Evolutionary conservation across 2,888 invertebrate species (phyloP).

Genomic region (Eupithecia exiguata): DNA sequence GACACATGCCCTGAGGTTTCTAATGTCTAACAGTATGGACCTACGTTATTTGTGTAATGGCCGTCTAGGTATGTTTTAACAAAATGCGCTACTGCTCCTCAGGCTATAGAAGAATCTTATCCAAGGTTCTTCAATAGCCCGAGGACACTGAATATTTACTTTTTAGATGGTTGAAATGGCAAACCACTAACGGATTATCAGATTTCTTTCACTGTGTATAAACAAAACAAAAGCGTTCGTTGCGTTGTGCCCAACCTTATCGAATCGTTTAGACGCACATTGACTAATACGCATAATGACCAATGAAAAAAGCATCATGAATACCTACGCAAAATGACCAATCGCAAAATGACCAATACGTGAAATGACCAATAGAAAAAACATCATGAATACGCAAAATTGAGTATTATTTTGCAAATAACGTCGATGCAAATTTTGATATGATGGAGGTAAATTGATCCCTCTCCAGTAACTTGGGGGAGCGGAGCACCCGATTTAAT

Average conservation of each 20-base stretch:
- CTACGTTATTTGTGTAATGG: not conserved
- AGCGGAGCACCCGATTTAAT: not conserved
- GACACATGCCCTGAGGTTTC: not conserved
- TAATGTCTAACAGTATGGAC: not conserved
- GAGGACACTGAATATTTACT: not conserved
- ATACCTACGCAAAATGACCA: no score
- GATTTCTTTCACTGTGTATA: not conserved
- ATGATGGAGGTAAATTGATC: constrained; percentile 8
- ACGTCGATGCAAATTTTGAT: not conserved
- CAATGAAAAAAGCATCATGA: no score
- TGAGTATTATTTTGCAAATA: not conserved
- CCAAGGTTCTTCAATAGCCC: not conserved
- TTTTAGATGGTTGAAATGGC: not conserved
- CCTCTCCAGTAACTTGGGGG: constrained; percentile 26
- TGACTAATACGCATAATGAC: no score
- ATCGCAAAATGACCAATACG: no score
- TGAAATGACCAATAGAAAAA: no score
- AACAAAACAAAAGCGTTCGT: not conserved
- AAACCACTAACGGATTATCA: not conserved
- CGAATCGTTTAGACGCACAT: no score
- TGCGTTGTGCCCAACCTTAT: not conserved
- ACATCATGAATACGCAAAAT: no score
- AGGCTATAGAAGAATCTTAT: no score
- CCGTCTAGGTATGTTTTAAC: not conserved
- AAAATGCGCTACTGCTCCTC: not conserved